Evolutionary conservation across 2,113 vertebrate genomes (phyloP).

Genomic region (Tricholaema leucomelas): DNA sequence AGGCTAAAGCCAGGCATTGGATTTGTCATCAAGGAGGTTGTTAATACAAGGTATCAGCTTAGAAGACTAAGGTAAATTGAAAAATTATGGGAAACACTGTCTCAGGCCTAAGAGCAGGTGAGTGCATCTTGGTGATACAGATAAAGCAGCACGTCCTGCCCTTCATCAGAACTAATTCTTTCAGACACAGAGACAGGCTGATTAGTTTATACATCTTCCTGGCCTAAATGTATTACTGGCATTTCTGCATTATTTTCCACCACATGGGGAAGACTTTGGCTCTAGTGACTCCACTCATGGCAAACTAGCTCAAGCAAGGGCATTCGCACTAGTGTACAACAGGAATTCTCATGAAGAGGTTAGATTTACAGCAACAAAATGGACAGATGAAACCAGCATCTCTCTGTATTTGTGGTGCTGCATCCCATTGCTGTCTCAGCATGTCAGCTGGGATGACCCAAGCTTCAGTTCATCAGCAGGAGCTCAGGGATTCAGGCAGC

Average conservation of each 20-base stretch:
- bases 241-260: not conserved
- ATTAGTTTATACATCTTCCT: not conserved
- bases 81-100: not conserved
- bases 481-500: not conserved
- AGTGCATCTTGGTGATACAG: not conserved
- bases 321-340: not conserved
- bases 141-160: not conserved
- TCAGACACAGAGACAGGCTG: not conserved
- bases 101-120: not conserved
- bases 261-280: not conserved
- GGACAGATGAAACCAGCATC: not conserved
- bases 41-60: not conserved
- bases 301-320: not conserved
- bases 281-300: not conserved
- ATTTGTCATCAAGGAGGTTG: not conserved
- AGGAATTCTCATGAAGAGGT: not conserved
- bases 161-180: constrained; percentile 17
- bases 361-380: not conserved
- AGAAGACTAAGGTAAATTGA: not conserved
- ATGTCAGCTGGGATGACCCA: not conserved
- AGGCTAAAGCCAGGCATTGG: not conserved
- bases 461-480: not conserved
- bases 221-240: not conserved
- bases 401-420: not conserved
- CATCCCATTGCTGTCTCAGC: not conserved